A percentile compares a stretch with the other conserved stretches of the same genome.
These are phyloP conservation scores for Gymnoscopelus braueri DNA, from an alignment of 2,797 vertebrate genomes.

Conservation along the genomic window DNA sequence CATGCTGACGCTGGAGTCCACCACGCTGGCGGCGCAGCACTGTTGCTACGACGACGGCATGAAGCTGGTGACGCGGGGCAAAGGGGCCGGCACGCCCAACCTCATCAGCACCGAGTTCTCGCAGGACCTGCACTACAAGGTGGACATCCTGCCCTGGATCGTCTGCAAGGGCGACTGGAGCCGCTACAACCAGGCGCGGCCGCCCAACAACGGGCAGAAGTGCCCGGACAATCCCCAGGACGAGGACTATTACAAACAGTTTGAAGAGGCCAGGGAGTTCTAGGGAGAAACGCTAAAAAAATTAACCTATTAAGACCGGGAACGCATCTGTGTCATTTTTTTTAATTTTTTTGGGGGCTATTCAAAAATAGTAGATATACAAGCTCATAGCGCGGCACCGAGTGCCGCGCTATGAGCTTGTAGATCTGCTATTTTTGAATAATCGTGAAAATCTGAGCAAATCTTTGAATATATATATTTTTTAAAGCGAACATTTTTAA, in stretches of 20 bases:
- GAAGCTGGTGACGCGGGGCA: constrained; percentile 91
- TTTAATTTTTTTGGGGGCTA: no score
- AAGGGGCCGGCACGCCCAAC: constrained; percentile 89
- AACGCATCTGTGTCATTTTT: no score
- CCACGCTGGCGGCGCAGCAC: constrained; percentile 92
- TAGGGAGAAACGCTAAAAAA: constrained; percentile 38
- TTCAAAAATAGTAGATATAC: no score
- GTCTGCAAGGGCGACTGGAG: constrained; percentile 98
- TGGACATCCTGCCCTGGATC: constrained; percentile 95
- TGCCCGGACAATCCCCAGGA: constrained; percentile 88
- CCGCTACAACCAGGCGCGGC: constrained; percentile 88
- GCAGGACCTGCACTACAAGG: constrained; percentile 94
- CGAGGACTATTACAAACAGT: constrained; percentile 89
- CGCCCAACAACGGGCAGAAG: constrained; percentile 89
- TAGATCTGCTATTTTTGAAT: no score
- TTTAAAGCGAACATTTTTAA: no score
- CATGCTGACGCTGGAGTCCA: constrained; percentile 89
- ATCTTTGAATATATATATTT: no score
- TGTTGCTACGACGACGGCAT: constrained; percentile 91
- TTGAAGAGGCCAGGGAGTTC: constrained; percentile 92
- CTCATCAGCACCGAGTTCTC: constrained; percentile 96
- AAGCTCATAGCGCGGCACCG: no score
- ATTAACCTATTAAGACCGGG: neutral
- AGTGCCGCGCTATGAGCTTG: no score
- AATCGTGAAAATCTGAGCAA: no score